Conservation (phyloP, 2,888 invertebrate species). For the Hipparchia semele region DNA sequence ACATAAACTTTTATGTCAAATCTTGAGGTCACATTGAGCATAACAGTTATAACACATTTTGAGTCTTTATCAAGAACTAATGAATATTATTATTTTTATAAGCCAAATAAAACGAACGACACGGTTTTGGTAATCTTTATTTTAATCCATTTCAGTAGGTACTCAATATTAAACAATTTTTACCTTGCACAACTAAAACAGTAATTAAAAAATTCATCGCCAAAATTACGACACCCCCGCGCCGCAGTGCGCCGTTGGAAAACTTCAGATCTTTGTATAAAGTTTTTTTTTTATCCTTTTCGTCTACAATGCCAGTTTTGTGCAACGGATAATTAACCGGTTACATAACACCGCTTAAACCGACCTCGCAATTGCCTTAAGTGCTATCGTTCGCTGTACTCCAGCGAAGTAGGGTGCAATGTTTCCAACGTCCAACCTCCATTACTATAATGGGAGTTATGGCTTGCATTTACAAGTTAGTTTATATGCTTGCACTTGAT, state of each 20-base stretch:
- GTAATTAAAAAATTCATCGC: not conserved
- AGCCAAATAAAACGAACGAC: not conserved
- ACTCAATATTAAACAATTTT: not conserved
- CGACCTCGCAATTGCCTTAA: constrained; percentile 54
- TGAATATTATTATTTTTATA: too few relatives aligned
- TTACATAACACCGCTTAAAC: constrained; percentile 44
- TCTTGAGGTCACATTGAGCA: too few relatives aligned
- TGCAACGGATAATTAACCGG: constrained; percentile 30
- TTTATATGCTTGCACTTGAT: constrained; percentile 14
- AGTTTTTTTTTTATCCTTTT: constrained; percentile 1
- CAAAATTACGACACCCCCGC: not conserved
- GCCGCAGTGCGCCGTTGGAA: constrained; percentile 9
- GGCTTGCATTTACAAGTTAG: constrained; percentile 50
- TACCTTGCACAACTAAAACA: not conserved
- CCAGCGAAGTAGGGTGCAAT: constrained; percentile 51
- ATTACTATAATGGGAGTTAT: constrained; percentile 60
- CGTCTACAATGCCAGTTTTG: constrained; percentile 14
- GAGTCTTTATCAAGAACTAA: too few relatives aligned
- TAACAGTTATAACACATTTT: too few relatives aligned
- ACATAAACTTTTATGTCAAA: too few relatives aligned
- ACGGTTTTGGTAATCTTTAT: not conserved
- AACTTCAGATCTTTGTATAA: constrained; percentile 1
- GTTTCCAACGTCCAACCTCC: constrained; percentile 47
- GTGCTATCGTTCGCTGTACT: constrained; percentile 51
- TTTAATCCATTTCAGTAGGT: not conserved